Base-by-base conservation (phyloP, 2,797 vertebrate genomes). In the Caiman crocodilus region DNA sequence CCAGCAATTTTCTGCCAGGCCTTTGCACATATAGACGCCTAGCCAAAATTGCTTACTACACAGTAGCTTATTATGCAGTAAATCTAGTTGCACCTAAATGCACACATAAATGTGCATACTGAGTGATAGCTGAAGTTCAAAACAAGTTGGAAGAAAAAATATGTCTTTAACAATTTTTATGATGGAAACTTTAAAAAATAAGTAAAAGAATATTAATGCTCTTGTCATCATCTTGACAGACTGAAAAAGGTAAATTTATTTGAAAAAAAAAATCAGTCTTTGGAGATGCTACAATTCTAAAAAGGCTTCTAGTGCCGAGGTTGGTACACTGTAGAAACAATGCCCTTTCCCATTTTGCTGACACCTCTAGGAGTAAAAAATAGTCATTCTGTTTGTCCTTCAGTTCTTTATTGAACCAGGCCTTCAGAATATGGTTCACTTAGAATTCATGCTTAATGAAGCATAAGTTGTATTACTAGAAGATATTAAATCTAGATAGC, bases 401-500 rank as follows among this genome's bases (percentile, higher is more conserved):
- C 95, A 97, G 94, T 87, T 86, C 32, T 87, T 93, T 91, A 96
- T 96, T 96, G 96, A 97, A 95, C 87, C 14, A 86, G 80, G 93
- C 85, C 94, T 94, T 97, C 83, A 32, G 85, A 97, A 89, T 82
- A 17, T 5, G 25, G 69, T 96, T 97, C 94, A 90, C 93, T 96
- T 97, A 1, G 67, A 96, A 97, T 95, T 97, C 94, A 95, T 84
- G 95, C 96, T 97, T 97, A 98, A 98, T 97, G 97, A 98, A 97
- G 95, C 97, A 87, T 96, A 97, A 96, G 93, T 94, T 96, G 83
- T 97, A 97, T 98, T 98, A 98, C 98, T 97, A 97, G 95, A 91
- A 94, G 88, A 96, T 95, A 95, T 97, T 97, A 97, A 95, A 98
- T 94, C 92, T 93, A 90, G 91, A 96, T 88, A 91, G 85, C 3